These are phyloP conservation scores for Tragelaphus buxtoni DNA, from an alignment of 2,113 vertebrate genomes.

Conservation along the genomic window DNA sequence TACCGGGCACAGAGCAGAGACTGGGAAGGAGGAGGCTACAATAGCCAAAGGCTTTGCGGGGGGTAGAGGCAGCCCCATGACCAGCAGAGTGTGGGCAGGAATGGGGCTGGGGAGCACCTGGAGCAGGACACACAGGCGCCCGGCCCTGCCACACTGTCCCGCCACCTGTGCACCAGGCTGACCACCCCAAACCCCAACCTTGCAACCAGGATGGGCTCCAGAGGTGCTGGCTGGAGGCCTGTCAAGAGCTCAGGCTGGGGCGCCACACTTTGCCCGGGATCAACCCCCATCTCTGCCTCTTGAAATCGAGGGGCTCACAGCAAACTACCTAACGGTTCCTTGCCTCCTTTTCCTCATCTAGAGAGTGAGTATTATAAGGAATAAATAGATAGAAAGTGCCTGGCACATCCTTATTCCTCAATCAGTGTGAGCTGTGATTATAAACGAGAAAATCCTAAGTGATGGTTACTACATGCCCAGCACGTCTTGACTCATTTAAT, in stretches of 20 bases:
- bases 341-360: neutral
- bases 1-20: neutral
- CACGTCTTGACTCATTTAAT: neutral
- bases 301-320: rapidly evolving
- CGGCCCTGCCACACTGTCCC: neutral
- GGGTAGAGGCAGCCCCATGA: neutral
- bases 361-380: neutral
- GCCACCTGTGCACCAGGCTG: rapidly evolving
- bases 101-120: neutral
- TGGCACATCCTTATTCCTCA: neutral
- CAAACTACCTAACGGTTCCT: rapidly evolving
- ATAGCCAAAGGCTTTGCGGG: neutral
- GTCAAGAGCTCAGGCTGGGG: neutral
- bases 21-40: too few species aligned
- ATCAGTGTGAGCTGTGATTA: rapidly evolving
- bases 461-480: rapidly evolving
- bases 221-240: neutral
- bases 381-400: rapidly evolving
- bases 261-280: neutral
- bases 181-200: neutral
- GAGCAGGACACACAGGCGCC: neutral
- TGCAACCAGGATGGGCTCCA: neutral
- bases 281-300: neutral
- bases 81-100: neutral
- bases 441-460: neutral